Evolutionary conservation across 1,140 invertebrate species (phyloP).

Genomic region (Drosophila chauvacae): DNA sequence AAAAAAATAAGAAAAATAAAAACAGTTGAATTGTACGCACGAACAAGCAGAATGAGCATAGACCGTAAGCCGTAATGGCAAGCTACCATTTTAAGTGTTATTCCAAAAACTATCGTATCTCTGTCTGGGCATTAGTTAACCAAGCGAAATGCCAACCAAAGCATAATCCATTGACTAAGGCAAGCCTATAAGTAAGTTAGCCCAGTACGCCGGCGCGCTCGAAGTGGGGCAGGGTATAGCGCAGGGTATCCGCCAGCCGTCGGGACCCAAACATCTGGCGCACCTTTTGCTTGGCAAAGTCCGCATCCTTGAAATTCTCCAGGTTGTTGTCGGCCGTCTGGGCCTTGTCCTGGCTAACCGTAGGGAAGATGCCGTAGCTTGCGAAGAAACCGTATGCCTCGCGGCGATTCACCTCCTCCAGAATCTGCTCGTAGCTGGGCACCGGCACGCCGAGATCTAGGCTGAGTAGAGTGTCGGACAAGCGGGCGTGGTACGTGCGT

Average conservation of each 20-base stretch:
- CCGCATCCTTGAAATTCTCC: constrained; percentile 67
- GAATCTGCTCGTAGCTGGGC: constrained; percentile 81
- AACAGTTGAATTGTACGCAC: no score
- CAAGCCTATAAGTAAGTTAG: constrained; percentile 13
- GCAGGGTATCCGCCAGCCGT: constrained; percentile 61
- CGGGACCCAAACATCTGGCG: constrained; percentile 65
- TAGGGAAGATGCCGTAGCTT: constrained; percentile 72
- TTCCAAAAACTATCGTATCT: no score
- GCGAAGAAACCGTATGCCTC: constrained; percentile 78
- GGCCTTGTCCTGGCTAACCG: constrained; percentile 69
- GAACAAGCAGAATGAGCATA: no score
- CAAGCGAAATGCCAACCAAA: not conserved
- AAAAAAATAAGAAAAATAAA: no score
- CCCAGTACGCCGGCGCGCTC: constrained; percentile 64
- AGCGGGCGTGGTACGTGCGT: constrained; percentile 62
- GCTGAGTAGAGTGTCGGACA: constrained; percentile 74
- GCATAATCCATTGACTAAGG: not conserved
- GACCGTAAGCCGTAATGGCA: no score
- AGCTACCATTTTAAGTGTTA: no score
- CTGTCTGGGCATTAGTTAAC: not conserved
- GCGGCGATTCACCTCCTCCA: constrained; percentile 71
- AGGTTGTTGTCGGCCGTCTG: constrained; percentile 67
- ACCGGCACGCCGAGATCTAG: constrained; percentile 52
- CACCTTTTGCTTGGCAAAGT: constrained; percentile 70
- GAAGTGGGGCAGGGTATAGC: constrained; percentile 70